Percentiles rank a stretch among this genome's conserved stretches.
Evolutionary conservation across 2,797 vertebrate genomes (phyloP).

Genomic region (Vespertilio murinus): DNA sequence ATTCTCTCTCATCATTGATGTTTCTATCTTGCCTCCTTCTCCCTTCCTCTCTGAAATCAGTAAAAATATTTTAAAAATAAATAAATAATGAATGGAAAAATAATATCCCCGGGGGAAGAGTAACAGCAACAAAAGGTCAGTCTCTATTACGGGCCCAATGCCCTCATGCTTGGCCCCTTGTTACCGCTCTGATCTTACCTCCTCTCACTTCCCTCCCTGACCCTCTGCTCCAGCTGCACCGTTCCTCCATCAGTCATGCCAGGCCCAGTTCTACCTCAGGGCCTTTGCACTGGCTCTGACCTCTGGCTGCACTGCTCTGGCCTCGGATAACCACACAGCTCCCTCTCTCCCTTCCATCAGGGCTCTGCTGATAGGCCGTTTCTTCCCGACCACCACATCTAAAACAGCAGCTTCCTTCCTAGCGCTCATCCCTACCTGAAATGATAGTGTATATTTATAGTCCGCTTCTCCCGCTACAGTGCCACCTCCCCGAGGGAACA

Average conservation of each 20-base stretch:
- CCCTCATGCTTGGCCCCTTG: neutral
- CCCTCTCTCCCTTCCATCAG: neutral
- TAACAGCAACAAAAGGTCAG: neutral
- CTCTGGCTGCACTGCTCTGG: conserved; percentile 22
- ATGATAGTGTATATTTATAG: conserved; percentile 8
- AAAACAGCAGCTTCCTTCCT: conserved; percentile 51
- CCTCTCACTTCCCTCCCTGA: neutral
- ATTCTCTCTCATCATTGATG: no score
- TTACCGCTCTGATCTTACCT: conserved; percentile 7
- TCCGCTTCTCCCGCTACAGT: neutral
- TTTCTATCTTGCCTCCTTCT: no score
- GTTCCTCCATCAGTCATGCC: neutral
- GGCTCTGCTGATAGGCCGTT: conserved; percentile 29
- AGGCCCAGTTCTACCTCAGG: neutral
- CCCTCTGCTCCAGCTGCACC: neutral
- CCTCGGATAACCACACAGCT: neutral
- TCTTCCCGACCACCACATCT: neutral
- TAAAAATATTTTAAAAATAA: no score
- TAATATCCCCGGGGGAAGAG: no score
- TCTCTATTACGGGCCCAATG: conserved; percentile 1
- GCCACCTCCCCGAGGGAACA: conserved; percentile 12
- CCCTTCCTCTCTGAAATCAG: no score
- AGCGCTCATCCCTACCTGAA: conserved; percentile 20
- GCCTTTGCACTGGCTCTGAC: neutral
- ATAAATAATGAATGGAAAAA: no score